Conservation (phyloP, 2,888 invertebrate genomes). For the Sinelater perroti region DNA sequence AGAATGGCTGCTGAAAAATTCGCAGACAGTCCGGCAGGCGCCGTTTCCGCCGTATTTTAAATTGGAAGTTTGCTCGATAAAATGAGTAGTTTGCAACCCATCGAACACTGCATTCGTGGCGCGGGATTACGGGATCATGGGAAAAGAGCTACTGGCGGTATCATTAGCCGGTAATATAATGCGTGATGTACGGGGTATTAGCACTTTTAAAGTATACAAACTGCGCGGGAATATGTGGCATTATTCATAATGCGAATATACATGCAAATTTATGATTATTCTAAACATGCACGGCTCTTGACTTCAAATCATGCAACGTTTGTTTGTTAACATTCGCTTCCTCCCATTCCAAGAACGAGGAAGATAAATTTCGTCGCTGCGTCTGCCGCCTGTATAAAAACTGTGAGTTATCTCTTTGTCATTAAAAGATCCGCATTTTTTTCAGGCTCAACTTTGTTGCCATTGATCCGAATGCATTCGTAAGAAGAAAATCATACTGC, state of each 20-base stretch:
- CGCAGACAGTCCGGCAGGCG: no score
- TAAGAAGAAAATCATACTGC: no score
- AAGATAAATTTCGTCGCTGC: no score
- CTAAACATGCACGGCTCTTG: not conserved
- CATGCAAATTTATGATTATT: constrained; percentile 6
- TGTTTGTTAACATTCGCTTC: no score
- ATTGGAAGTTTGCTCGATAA: constrained; percentile 8
- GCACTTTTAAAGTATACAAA: constrained; percentile 16
- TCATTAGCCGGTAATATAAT: constrained; percentile 21
- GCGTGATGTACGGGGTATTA: constrained; percentile 26
- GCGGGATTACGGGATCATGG: constrained; percentile 15
- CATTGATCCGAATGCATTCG: no score
- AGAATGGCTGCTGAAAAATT: not conserved
- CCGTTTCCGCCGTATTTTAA: constrained; percentile 11
- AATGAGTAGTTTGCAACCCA: constrained; percentile 13
- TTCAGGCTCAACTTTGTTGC: no score
- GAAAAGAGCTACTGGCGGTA: constrained; percentile 24
- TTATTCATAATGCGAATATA: constrained; percentile 7
- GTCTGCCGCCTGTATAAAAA: no score
- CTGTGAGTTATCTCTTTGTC: no score
- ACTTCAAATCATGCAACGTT: no score
- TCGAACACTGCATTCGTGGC: constrained; percentile 21
- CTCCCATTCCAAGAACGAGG: no score
- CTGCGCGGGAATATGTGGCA: not conserved
- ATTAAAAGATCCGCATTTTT: no score